These are phyloP conservation scores for Ageneiosus marmoratus DNA, from an alignment of 2,113 vertebrate genomes.

Conservation along the genomic window DNA sequence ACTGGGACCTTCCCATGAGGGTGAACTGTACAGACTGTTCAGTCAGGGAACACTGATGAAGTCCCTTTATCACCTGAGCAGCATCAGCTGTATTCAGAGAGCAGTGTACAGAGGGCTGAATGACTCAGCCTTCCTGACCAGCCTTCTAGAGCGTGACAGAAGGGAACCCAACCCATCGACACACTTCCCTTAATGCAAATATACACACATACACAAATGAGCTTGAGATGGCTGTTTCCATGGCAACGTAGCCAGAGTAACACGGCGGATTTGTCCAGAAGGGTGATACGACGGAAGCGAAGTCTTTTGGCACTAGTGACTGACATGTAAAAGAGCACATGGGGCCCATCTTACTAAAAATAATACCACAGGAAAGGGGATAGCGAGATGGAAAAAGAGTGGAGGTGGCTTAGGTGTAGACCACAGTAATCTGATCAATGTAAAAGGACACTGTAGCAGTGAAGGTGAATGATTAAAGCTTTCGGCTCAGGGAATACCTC, in stretches of 20 bases:
- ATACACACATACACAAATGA: background rate
- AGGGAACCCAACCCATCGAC: conserved; percentile 28
- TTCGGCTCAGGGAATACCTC: background rate
- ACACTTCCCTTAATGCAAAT: conserved; percentile 49
- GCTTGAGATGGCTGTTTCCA: conserved; percentile 13
- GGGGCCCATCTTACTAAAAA: background rate
- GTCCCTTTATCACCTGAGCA: background rate
- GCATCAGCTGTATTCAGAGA: background rate
- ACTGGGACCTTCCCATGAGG: conserved; percentile 6
- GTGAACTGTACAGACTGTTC: background rate
- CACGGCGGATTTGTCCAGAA: conserved; percentile 26
- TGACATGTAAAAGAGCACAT: background rate
- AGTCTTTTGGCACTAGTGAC: background rate
- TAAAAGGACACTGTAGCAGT: background rate
- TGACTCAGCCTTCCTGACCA: conserved; percentile 42
- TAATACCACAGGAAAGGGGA: conserved; percentile 1
- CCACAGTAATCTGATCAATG: conserved; percentile 14
- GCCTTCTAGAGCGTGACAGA: conserved; percentile 36
- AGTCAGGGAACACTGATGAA: background rate
- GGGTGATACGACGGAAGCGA: background rate
- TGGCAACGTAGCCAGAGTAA: conserved; percentile 27
- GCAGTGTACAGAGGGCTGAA: background rate
- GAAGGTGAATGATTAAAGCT: background rate
- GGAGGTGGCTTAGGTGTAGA: background rate
- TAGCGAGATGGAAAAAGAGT: background rate